These are phyloP conservation scores for Eupithecia insigniata DNA, from an alignment of 2,888 invertebrate species.

Conservation along the genomic window DNA sequence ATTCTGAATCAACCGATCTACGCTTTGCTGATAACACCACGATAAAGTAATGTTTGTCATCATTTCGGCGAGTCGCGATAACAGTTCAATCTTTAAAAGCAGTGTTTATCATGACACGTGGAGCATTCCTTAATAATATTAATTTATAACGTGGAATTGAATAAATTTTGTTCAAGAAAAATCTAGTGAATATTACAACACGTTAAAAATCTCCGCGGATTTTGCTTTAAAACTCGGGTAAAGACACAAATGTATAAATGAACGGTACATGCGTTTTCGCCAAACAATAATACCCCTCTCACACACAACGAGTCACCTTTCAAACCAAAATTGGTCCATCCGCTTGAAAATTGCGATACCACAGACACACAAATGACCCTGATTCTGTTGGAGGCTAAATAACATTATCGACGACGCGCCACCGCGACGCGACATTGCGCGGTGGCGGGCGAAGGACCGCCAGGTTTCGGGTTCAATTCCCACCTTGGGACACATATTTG, in stretches of 20 bases:
- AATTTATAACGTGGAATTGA: not conserved
- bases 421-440: no score
- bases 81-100: conserved; percentile 1
- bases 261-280: not conserved
- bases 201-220: not conserved
- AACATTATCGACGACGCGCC: no score
- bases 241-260: no score
- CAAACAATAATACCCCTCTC: not conserved
- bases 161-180: not conserved
- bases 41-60: conserved; percentile 41
- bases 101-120: not conserved
- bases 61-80: conserved; percentile 21
- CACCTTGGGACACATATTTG: no score
- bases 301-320: not conserved
- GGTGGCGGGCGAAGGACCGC: no score
- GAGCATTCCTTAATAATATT: not conserved
- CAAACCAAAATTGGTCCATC: not conserved
- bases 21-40: conserved; percentile 32
- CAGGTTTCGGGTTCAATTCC: no score
- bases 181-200: not conserved
- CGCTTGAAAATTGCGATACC: not conserved
- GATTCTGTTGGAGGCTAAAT: not conserved
- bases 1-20: conserved; percentile 25
- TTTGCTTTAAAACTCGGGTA: not conserved
- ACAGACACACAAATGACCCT: not conserved